A percentile compares a stretch with the other conserved stretches of the same genome.
Evolutionary conservation across 2,113 vertebrate genomes (phyloP).

Genomic region (Pseudorhombus dupliciocellatus): DNA sequence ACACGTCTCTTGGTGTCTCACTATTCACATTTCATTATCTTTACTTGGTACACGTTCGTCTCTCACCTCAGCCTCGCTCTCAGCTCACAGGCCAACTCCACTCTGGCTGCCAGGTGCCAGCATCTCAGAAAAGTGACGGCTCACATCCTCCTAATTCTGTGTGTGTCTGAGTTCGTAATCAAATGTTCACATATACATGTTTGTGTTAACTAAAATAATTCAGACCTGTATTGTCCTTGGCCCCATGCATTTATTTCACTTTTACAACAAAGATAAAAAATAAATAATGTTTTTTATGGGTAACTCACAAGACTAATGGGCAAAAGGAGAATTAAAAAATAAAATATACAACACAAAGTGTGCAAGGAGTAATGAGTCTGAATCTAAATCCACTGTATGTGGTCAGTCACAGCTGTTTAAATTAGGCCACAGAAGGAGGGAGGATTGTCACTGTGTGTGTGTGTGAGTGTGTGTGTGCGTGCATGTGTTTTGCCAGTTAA

Average conservation of each 20-base stretch:
- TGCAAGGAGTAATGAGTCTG: no score
- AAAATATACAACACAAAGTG: neutral
- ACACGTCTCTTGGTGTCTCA: slow-evolving; percentile 40
- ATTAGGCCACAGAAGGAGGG: slow-evolving; percentile 86
- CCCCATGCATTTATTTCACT: no score
- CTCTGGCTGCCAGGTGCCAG: slow-evolving; percentile 42
- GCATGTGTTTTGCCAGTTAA: slow-evolving; percentile 78
- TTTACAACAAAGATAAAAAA: no score
- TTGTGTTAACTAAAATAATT: neutral
- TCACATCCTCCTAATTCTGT: slow-evolving; percentile 23
- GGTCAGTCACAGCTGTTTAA: slow-evolving; percentile 79
- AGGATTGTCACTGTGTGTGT: slow-evolving; percentile 48
- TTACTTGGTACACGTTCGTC: neutral
- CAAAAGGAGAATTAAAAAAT: neutral
- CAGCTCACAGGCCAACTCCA: slow-evolving; percentile 15
- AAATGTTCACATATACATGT: neutral
- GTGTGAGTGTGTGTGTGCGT: slow-evolving; percentile 42
- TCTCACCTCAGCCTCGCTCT: slow-evolving; percentile 50
- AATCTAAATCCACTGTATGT: neutral
- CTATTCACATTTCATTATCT: slow-evolving; percentile 60
- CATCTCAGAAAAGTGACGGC: slow-evolving; percentile 36
- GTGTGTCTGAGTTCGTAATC: neutral
- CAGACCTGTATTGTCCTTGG: no score
- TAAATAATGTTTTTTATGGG: neutral
- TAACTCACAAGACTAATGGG: neutral